These are phyloP conservation scores for Pelobates fuscus DNA, from an alignment of 2,113 vertebrate genomes.

Conservation along the genomic window DNA sequence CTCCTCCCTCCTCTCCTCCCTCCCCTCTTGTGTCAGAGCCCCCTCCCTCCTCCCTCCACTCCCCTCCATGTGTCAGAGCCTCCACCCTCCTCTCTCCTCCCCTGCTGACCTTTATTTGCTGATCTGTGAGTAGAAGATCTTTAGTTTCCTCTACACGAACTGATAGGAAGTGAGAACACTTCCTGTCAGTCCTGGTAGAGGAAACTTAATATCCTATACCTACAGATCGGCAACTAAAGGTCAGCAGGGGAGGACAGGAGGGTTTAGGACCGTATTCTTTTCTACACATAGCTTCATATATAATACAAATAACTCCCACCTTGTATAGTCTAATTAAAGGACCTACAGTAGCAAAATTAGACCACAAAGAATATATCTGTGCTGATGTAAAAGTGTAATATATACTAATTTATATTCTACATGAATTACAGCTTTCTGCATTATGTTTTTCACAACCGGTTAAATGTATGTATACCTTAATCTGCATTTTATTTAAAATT, in stretches of 20 bases:
- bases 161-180: too few species aligned
- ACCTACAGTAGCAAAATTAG: not conserved
- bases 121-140: too few species aligned
- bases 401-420: not conserved
- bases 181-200: too few species aligned
- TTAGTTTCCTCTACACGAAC: too few species aligned
- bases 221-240: too few species aligned
- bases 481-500: not conserved
- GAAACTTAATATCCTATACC: too few species aligned
- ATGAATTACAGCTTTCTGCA: not conserved
- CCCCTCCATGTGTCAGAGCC: not conserved
- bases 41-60: not conserved
- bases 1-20: not conserved
- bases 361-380: not conserved
- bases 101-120: too few species aligned
- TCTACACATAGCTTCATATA: not conserved
- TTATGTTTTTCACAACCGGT: not conserved
- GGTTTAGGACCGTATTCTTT: not conserved
- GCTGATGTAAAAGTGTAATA: not conserved
- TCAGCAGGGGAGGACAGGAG: too few species aligned
- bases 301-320: not conserved
- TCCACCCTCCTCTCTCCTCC: not conserved
- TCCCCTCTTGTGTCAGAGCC: not conserved
- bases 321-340: not conserved
- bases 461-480: not conserved